Percentiles rank a stretch among this genome's conserved stretches.
Evolutionary conservation across 2,888 invertebrate genomes (phyloP).

Genomic region (Hyppa rectilinea): DNA sequence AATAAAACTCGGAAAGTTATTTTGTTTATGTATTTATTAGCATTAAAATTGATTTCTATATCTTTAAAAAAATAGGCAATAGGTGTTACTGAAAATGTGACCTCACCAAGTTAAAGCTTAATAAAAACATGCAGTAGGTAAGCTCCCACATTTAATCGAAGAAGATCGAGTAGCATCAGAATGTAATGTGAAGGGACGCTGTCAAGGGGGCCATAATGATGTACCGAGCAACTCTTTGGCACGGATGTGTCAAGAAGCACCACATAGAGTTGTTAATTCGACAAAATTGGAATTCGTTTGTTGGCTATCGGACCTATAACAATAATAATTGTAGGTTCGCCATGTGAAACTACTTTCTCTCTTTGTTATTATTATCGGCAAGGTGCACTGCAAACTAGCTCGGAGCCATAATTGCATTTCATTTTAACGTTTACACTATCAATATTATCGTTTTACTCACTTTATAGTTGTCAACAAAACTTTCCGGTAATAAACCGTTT

Average conservation of each 20-base stretch:
- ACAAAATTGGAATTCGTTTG: not conserved
- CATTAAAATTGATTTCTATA: not conserved
- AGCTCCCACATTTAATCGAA: conserved; percentile 40
- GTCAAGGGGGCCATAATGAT: conserved; percentile 69
- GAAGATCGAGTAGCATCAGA: conserved; percentile 60
- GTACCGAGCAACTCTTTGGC: conserved; percentile 71
- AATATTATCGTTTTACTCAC: conserved; percentile 17
- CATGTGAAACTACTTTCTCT: conserved; percentile 42
- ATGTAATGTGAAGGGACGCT: conserved; percentile 60
- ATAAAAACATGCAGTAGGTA: conserved; percentile 6
- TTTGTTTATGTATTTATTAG: not conserved
- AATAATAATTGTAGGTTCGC: conserved; percentile 25
- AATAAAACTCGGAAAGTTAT: not conserved
- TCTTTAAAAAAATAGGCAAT: not conserved
- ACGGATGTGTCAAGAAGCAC: conserved; percentile 44
- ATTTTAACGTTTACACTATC: conserved; percentile 33
- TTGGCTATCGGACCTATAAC: conserved; percentile 5
- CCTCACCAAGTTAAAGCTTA: not conserved
- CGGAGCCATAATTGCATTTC: conserved; percentile 36
- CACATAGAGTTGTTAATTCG: conserved; percentile 64
- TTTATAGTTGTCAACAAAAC: conserved; percentile 47
- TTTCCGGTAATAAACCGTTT: conserved; percentile 22
- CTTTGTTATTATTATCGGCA: conserved; percentile 33
- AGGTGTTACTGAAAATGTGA: not conserved
- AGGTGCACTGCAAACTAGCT: conserved; percentile 48